Evolutionary conservation across 2,113 vertebrate genomes (phyloP), one percentile per base, ranked within the genome.

Genomic region (Seriola rivoliana): DNA sequence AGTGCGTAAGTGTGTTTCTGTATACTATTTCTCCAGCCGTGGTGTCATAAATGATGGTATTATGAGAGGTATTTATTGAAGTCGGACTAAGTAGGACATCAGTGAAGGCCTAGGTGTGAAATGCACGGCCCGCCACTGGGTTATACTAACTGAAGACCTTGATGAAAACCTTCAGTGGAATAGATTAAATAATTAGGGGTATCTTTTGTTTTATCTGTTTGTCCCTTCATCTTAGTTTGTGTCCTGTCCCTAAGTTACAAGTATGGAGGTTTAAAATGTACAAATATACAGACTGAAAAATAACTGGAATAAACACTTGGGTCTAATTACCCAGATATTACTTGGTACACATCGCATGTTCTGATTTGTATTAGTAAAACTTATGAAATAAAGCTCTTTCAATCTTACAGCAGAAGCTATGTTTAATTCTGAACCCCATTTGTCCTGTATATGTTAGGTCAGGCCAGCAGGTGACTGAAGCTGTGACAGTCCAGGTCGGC

Each of bases 401-500:
- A 38, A 38, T 38, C 3, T 38, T 42, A 10, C 10, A 42, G 8
- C 40, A 42, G 40, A 42, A 42, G 40, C 40, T 42, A 42, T 42
- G 40, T 42, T 11, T 9, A 8, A 10, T 42, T 42, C 40, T 42
- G 40, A 42, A 42, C 40, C 40, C 40, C 40, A 42, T 10, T 38
- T 42, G 10, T 42, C 40, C 40, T 42, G 40, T 42, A 42, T 85
- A 73, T 91, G 75, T 50, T 67, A 99, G 97, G 86, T 95, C 92
- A 16, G 95, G 95, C 71, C 84, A 89, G 55, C 23, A 76, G 17
- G 92, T 99, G 89, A 95, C 95, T 36, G 97, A 97, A 54, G 96
- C 95, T 1, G 95, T 96, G 73, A 95, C 97, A 1, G 90, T 99
- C 44, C 97, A 99, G 85, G 93, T 99, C 4, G 98, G 98, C n/a